These are phyloP conservation scores for Polyommatus icarus DNA, from an alignment of 2,888 invertebrate species.

Conservation along the genomic window DNA sequence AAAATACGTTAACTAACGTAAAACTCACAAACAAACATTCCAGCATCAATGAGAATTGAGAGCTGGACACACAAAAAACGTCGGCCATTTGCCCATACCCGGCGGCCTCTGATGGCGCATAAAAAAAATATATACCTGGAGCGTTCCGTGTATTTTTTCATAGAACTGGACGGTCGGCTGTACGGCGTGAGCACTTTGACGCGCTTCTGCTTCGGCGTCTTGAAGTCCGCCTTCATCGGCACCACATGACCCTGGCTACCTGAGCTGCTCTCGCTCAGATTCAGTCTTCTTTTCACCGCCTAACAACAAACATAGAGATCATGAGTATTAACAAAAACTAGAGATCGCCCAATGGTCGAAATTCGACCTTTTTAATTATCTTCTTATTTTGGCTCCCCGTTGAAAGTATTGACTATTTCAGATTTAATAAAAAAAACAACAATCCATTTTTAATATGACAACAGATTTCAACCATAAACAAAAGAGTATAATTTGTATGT, in stretches of 20 bases:
- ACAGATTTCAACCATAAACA: too few species aligned
- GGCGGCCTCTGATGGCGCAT: neutral
- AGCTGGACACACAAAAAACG: constrained; percentile 2
- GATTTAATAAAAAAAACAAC: too few species aligned
- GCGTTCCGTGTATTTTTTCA: constrained; percentile 79
- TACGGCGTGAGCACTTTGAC: constrained; percentile 73
- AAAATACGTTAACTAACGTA: constrained; percentile 3
- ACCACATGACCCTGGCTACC: constrained; percentile 81
- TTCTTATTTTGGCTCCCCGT: too few species aligned
- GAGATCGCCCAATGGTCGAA: too few species aligned
- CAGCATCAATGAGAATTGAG: constrained; percentile 12
- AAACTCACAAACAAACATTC: neutral
- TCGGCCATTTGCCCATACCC: neutral
- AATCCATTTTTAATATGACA: too few species aligned
- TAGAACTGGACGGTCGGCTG: constrained; percentile 78
- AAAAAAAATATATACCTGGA: constrained; percentile 63
- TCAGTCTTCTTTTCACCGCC: constrained; percentile 91
- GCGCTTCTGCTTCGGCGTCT: constrained; percentile 82
- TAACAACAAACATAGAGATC: constrained; percentile 49
- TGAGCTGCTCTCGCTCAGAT: constrained; percentile 83
- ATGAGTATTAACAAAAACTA: neutral
- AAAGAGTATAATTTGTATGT: too few species aligned
- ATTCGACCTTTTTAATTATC: too few species aligned
- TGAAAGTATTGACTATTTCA: too few species aligned
- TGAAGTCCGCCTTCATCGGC: constrained; percentile 83